These are phyloP conservation scores for Periparus ater DNA, from an alignment of 2,797 vertebrate genomes.

Conservation along the genomic window DNA sequence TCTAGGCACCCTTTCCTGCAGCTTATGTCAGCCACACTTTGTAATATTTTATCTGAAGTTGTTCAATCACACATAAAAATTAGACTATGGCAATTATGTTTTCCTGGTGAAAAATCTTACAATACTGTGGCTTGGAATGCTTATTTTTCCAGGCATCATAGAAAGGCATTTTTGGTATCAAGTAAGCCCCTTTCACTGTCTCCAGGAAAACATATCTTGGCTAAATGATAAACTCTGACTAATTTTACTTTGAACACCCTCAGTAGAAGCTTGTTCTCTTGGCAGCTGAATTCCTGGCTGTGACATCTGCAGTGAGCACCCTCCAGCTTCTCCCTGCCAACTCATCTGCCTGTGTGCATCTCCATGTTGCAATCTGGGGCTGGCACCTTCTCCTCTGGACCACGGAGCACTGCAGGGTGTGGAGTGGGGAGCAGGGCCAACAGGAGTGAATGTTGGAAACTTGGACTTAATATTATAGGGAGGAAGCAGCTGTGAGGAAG, in stretches of 20 bases:
- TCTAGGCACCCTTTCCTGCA: background rate
- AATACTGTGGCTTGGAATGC: background rate
- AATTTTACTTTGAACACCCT: slow-evolving; percentile 10
- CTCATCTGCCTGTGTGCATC: background rate
- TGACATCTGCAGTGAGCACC: background rate
- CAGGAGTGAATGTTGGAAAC: background rate
- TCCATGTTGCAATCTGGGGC: background rate
- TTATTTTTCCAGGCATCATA: background rate
- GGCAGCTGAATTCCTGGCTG: slow-evolving; percentile 10
- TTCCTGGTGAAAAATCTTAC: background rate
- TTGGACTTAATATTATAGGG: background rate
- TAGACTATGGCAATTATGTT: background rate
- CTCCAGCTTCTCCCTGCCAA: background rate
- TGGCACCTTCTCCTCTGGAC: background rate
- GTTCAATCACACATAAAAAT: background rate
- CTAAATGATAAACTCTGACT: background rate
- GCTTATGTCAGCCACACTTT: background rate
- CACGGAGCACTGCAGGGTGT: fast-evolving
- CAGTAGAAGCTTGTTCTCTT: background rate
- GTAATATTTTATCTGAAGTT: background rate
- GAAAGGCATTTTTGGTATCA: background rate
- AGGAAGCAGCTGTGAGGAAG: background rate
- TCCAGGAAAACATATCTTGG: background rate
- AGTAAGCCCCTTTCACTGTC: background rate
- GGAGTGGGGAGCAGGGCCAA: background rate